Evolutionary conservation across 2,113 vertebrate species (phyloP), one percentile per base, ranked within the genome.

Genomic region (Indri indri): DNA sequence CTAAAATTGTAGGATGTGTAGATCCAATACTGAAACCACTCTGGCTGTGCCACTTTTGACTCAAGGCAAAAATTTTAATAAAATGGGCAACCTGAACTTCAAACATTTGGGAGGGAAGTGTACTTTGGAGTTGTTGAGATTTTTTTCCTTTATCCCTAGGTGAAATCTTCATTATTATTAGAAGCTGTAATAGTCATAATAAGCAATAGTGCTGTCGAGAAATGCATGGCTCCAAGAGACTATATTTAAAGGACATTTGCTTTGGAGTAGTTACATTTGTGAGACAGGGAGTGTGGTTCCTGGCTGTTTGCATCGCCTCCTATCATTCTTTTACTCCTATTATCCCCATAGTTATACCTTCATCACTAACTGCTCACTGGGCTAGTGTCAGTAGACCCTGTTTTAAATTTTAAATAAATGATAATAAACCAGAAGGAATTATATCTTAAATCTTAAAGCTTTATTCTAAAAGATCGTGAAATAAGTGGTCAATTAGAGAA

Each of bases 91-190:
- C 70, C 57, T 54, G 66, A 76, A 50, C 40, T 90, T 92, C 59
- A 70, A 18, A 68, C 40, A 83, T 70, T 54, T 30, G 81, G 37
- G 65, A 17, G 34, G 40, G 22, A 13, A 32, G 27, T 91, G 17
- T 79, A 74, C n/a, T 88, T 91, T 84, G 59, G 52, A 16, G 61
- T 83, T 66, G 11, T 74, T 92, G n/a, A 63, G 18, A 57, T 30
- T 74, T 89, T 94, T 88, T 65, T 27, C 65, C 22, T 83, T 88
- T 89, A 52, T 65, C 50, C 52, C n/a, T 80, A 81, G 47, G 34
- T 85, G 40, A 95, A 97, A 94, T 71, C 47, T 84, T 47, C 50
- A 32, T 76, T 86, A 74, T 90, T 95, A 84, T 88, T 87, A 82
- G 61, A 79, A 63, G 79, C 32, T 71, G 2, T 92, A 61, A 73